phyloP scores from a whole-genome alignment of 23 tunicate genomes.

The Aplidium turbinatum region DNA sequence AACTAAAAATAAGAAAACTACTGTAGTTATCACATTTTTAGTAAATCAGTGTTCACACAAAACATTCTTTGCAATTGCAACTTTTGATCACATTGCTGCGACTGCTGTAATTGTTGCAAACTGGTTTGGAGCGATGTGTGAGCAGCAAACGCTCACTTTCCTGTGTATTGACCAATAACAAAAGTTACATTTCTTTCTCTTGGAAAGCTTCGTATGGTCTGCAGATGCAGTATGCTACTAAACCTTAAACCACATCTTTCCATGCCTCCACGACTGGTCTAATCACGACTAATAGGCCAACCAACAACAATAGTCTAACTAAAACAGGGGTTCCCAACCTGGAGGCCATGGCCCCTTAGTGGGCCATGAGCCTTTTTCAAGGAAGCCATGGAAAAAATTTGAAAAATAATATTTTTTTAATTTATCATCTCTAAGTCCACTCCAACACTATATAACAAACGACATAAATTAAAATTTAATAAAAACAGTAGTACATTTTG shows the following conservation, averaged over 20 bases:
- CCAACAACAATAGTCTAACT: too few relatives aligned
- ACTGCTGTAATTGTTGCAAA: background rate
- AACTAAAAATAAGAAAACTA: background rate
- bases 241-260: background rate
- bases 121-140: conserved; percentile 3
- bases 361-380: too few relatives aligned
- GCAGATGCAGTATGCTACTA: background rate
- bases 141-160: background rate
- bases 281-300: too few relatives aligned
- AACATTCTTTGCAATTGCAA: background rate
- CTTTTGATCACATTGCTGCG: background rate
- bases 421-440: too few relatives aligned
- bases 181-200: conserved; percentile 1
- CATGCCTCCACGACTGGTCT: background rate
- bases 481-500: too few relatives aligned
- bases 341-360: too few relatives aligned
- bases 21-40: background rate
- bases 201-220: background rate
- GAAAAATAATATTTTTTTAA: too few relatives aligned
- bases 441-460: too few relatives aligned
- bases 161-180: background rate
- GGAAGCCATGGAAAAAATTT: too few relatives aligned
- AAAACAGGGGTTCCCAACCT: too few relatives aligned
- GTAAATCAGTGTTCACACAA: background rate
- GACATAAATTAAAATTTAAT: too few relatives aligned